Evolutionary conservation across 2,888 invertebrate species (phyloP), one percentile per base, ranked within the genome.

Genomic region (Parapristionchus giblindavisi): DNA sequence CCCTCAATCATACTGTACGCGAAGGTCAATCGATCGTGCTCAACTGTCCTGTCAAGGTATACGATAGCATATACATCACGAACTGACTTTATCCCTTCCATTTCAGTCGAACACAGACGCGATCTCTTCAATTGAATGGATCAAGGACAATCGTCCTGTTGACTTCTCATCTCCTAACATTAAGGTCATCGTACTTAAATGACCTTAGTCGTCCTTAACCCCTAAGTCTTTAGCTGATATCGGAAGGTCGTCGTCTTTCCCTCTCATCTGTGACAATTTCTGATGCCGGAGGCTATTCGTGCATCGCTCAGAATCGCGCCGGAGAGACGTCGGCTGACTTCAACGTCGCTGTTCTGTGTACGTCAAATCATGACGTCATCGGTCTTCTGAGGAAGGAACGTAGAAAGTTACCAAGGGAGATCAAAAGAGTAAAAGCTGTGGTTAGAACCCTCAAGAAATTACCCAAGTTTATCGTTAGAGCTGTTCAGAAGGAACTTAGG

Each of bases 261-360:
- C 75, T 84, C 17, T 52, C 68, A 3, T 43, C 76, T 38, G 75
- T 82, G 0, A 43, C 82, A 83, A 88, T 83, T 88, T 89, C 14
- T 83, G 91, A 92, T 85, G 90, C 82, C 34, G 85, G 85, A 60
- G 65, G 76, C 70, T 92, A 92, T 85, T 90, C 91, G 0, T 92
- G 92, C 85, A 89, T 92, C 32, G 92, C 92, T 76, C 90, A 91
- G 21, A 93, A 92, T 88, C 90, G 91, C 79, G 92, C 92, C 0
- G 93, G 93, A 6, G 90, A 91, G 54, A 90, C 91, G 0, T 91
- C 92, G 76, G 88, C 91, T 21, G 88, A 89, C n/a, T 92, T 91
- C 85, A 88, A 90, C 77, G 90, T 92, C 3, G 89, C 90, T 29
- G 89, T 92, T n/a, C 85, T 87, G 71, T 88, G 88, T 88, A 88